phyloP scores from a whole-genome alignment of 2,113 vertebrate genomes.

The Gymnocephalus cernua region DNA sequence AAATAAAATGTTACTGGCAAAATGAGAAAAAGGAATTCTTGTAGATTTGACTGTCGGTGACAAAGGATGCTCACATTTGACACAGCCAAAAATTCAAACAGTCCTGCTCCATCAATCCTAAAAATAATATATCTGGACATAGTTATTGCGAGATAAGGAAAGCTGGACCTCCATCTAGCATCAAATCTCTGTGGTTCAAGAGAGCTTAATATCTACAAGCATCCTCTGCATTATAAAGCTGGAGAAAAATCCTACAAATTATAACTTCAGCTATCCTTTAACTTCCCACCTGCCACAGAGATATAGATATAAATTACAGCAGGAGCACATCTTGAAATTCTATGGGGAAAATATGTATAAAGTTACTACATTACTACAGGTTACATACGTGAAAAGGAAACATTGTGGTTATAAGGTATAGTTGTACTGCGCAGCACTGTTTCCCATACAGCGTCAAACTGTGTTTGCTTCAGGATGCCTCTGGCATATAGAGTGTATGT shows the following conservation, averaged over 20 bases:
- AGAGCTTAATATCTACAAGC: slow-evolving; percentile 29
- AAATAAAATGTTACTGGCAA: not conserved
- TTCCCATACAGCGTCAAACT: slow-evolving; percentile 15
- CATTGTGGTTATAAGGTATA: not conserved
- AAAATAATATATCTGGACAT: slow-evolving; percentile 26
- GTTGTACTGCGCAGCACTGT: slow-evolving; percentile 23
- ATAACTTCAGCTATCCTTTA: not conserved
- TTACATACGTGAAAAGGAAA: not conserved
- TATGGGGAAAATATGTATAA: not conserved
- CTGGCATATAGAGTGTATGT: slow-evolving; percentile 15
- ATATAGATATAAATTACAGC: not conserved
- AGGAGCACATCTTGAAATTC: not conserved
- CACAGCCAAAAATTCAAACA: not conserved
- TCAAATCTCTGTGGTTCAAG: slow-evolving; percentile 30
- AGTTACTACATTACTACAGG: not conserved
- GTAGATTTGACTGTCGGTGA: not conserved
- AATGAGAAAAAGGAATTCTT: not conserved
- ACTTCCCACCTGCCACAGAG: not conserved
- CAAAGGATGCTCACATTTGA: slow-evolving; percentile 1
- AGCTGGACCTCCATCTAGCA: slow-evolving; percentile 1
- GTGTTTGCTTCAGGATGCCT: slow-evolving; percentile 6
- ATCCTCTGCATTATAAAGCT: slow-evolving; percentile 33
- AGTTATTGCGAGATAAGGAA: slow-evolving; percentile 1
- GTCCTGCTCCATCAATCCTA: not conserved
- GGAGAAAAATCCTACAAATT: slow-evolving; percentile 11